phyloP scores from a whole-genome alignment of 2,888 invertebrate genomes.

The Tetragonisca angustula region DNA sequence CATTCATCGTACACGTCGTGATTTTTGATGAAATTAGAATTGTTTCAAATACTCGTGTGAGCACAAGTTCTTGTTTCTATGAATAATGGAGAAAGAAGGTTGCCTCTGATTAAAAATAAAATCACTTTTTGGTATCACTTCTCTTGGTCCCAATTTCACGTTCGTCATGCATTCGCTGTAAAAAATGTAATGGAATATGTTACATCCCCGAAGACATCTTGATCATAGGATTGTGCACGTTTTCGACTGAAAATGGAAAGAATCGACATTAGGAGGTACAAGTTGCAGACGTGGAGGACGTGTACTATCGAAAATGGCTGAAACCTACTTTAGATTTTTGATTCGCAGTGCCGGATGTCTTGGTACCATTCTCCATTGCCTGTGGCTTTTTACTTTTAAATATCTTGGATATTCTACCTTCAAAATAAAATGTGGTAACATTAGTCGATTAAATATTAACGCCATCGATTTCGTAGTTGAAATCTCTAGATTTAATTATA shows the following conservation, averaged over 20 bases:
- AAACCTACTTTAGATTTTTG: conserved; percentile 74
- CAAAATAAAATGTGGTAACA: neutral
- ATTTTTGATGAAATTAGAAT: neutral
- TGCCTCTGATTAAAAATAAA: conserved; percentile 13
- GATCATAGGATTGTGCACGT: conserved; percentile 77
- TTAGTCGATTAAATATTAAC: neutral
- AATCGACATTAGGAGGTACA: neutral
- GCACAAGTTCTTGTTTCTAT: neutral
- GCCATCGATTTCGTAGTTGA: neutral
- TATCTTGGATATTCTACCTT: conserved; percentile 76
- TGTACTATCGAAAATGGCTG: neutral
- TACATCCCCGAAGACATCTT: conserved; percentile 48
- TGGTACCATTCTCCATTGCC: conserved; percentile 74
- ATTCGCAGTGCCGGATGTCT: conserved; percentile 56
- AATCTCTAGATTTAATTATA: no score
- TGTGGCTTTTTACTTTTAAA: conserved; percentile 73
- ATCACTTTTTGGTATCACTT: conserved; percentile 19
- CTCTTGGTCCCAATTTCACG: conserved; percentile 74
- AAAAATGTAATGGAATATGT: conserved; percentile 66
- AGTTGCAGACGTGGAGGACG: neutral
- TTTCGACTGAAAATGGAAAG: conserved; percentile 73
- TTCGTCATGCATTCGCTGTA: conserved; percentile 59
- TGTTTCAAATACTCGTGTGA: neutral
- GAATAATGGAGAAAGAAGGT: conserved; percentile 15
- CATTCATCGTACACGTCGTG: neutral